Evolutionary conservation across 2,888 invertebrate genomes (phyloP).

Genomic region (Pyrrhosoma nymphula): DNA sequence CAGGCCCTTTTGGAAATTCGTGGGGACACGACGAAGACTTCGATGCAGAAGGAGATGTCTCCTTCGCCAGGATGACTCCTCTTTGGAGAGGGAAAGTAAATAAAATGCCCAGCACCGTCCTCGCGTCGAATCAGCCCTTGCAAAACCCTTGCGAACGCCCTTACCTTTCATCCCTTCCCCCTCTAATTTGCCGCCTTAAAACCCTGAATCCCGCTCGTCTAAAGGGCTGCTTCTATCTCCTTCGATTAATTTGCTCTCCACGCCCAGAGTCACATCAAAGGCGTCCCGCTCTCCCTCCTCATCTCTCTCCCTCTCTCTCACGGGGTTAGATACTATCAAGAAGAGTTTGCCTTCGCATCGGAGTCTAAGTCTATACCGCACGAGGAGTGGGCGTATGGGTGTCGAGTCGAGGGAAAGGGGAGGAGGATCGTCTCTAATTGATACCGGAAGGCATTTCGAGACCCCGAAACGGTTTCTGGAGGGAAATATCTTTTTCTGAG

Average conservation of each 20-base stretch:
- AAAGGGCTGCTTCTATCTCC: neutral
- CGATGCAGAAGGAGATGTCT: too few species aligned
- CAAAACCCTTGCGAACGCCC: neutral
- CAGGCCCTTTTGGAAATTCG: too few species aligned
- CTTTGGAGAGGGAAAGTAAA: too few species aligned
- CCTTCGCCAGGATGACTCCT: neutral
- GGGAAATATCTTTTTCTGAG: neutral
- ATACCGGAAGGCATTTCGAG: constrained; percentile 39
- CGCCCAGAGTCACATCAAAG: constrained; percentile 39
- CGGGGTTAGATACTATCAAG: neutral
- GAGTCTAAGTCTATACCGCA: neutral
- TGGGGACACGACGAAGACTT: too few species aligned
- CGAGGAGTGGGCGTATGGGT: neutral
- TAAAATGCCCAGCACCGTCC: neutral
- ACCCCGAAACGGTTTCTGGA: neutral
- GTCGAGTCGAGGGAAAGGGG: neutral
- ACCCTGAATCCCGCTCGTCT: neutral
- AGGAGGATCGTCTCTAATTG: constrained; percentile 45
- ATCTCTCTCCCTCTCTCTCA: neutral
- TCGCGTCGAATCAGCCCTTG: neutral
- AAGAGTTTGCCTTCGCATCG: neutral
- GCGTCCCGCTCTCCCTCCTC: neutral
- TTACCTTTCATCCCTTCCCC: neutral
- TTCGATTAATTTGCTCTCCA: constrained; percentile 58
- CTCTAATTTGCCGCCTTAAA: neutral